phyloP scores from a whole-genome alignment of 2,113 vertebrate species.

The Hirundichthys speculiger region DNA sequence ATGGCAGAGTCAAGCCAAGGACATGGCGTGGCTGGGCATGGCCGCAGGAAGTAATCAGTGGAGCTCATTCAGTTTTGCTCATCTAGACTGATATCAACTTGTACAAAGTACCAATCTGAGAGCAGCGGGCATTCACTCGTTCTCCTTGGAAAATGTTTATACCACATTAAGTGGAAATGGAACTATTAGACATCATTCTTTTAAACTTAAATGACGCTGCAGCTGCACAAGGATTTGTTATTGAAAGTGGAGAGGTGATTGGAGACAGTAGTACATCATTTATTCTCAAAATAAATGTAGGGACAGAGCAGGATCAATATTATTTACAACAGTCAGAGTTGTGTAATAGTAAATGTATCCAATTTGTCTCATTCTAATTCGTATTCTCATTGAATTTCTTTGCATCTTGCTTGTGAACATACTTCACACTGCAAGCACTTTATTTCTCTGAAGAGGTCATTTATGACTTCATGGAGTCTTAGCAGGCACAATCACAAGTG shows the following conservation, averaged over 20 bases:
- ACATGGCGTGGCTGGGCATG: conserved; percentile 28
- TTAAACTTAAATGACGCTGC: background rate
- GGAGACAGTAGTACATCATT: background rate
- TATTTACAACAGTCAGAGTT: background rate
- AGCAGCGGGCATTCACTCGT: background rate
- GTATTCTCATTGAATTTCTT: background rate
- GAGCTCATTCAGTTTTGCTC: conserved; percentile 7
- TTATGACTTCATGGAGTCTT: background rate
- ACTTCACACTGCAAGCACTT: background rate
- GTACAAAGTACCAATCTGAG: background rate
- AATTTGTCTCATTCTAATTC: conserved; percentile 3
- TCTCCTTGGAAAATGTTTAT: background rate
- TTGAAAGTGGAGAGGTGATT: background rate
- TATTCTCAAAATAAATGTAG: background rate
- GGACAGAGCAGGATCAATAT: background rate
- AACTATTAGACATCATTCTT: background rate
- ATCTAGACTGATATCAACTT: background rate
- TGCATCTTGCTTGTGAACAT: background rate
- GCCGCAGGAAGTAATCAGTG: conserved; percentile 21
- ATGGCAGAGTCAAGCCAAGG: conserved; percentile 63
- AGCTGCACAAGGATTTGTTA: background rate
- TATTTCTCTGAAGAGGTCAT: background rate
- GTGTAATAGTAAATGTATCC: conserved; percentile 8
- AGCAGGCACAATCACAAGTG: background rate
- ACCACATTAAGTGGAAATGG: background rate